These are phyloP conservation scores for Pongo abelii DNA, from an alignment of 2,113 vertebrate genomes.

Conservation along the genomic window DNA sequence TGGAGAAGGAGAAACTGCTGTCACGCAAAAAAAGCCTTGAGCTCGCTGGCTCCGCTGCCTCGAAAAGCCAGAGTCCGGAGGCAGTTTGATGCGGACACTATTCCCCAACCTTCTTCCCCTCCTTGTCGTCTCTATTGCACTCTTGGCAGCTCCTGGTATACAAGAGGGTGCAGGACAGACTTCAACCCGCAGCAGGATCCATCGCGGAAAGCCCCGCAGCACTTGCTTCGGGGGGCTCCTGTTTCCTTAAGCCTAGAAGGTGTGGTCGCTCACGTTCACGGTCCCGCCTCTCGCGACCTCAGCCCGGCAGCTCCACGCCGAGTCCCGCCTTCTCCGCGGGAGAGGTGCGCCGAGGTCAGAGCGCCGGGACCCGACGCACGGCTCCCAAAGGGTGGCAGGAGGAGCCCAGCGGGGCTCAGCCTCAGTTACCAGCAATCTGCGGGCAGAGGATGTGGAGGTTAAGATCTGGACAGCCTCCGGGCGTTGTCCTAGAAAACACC, in stretches of 20 bases:
- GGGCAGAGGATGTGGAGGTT: neutral
- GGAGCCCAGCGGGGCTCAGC: neutral
- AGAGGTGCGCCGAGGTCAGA: neutral
- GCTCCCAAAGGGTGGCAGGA: neutral
- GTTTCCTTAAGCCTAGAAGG: slow-evolving; percentile 48
- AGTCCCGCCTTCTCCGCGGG: neutral
- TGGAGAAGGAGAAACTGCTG: neutral
- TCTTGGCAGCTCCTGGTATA: neutral
- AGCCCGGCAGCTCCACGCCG: rapidly evolving
- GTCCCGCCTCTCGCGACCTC: neutral
- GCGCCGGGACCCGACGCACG: rapidly evolving
- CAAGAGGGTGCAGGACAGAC: neutral
- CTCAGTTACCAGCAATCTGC: neutral
- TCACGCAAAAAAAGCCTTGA: neutral
- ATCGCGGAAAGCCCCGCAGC: neutral
- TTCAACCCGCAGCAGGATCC: neutral
- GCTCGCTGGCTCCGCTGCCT: neutral
- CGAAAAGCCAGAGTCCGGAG: neutral
- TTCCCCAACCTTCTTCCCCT: neutral
- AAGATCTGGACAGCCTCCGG: neutral
- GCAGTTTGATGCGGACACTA: neutral
- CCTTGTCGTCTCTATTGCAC: neutral
- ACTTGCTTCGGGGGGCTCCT: neutral
- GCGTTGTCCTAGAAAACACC: neutral
- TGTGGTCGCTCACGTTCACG: neutral